phyloP scores from a whole-genome alignment of 1,140 invertebrate species.

The Ceratosolen fusciceps region DNA sequence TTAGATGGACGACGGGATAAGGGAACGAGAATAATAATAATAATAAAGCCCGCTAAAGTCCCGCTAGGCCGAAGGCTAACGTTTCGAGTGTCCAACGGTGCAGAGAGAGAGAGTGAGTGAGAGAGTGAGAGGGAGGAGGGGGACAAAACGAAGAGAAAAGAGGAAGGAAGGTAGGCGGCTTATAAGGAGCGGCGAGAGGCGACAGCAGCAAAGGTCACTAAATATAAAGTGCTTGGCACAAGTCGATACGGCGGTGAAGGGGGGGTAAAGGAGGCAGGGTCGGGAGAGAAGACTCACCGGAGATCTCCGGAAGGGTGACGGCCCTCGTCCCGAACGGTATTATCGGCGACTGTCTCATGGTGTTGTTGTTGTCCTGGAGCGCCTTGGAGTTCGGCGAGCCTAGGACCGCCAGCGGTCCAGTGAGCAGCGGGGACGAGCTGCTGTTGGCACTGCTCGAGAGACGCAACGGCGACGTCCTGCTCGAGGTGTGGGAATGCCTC shows the following conservation, averaged over 20 bases:
- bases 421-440: constrained; percentile 80
- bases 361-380: constrained; percentile 74
- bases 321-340: constrained; percentile 81
- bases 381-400: constrained; percentile 77
- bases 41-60: too few species aligned
- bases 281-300: constrained; percentile 60
- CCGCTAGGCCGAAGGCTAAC: too few species aligned
- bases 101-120: too few species aligned
- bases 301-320: constrained; percentile 83
- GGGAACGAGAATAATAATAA: too few species aligned
- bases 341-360: constrained; percentile 74
- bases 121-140: too few species aligned
- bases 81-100: too few species aligned
- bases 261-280: not conserved
- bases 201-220: not conserved
- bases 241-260: not conserved
- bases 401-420: constrained; percentile 74
- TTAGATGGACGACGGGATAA: too few species aligned
- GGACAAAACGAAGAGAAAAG: not conserved
- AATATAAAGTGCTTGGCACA: not conserved
- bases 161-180: not conserved
- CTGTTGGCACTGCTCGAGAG: constrained; percentile 75
- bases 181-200: too few species aligned
- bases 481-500: constrained; percentile 73
- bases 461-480: constrained; percentile 78